Base-by-base conservation (phyloP, 2,888 invertebrate species). In the Tetramorium bicarinatum region DNA sequence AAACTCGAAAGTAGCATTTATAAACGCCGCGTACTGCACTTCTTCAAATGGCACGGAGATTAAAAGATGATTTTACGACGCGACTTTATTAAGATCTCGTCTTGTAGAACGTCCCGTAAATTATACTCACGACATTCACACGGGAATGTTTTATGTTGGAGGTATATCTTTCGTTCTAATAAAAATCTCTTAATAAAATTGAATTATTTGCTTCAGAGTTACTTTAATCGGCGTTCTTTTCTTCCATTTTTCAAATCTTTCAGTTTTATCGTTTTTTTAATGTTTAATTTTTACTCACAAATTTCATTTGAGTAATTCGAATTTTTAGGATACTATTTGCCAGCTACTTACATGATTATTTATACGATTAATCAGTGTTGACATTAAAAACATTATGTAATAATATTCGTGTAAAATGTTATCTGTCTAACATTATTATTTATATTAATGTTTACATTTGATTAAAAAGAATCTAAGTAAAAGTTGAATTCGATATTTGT, bases 1-100 rank as follows among this genome's bases (percentile, higher is more conserved):
- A 87, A 89, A 91, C 91, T 90, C 88, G 92, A 89, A 92, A 91
- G 91, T 91, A 87, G 88, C 90, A 81, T 91, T 91, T 88, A 89
- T 85, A 88, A 74, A 72, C 81, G 83, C 76, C 61, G 82, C 76
- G 75, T 85, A 79, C 61, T 34, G 79, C 82, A 85, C 87, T 91
- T 91, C 89, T 89, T 89, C 56, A 66, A 67, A 21, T 56, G 62
- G 72, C 82, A 69, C 81, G 72, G 72, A 54, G 72, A 87, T 85
- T 84, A 86, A 85, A 87, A 61, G 64, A 76, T 49, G n/a, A 44
- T 62, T 87, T 87, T 84, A 87, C 82, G 88, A 85, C 29, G 76
- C 34, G 71, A 64, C 34, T 62, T 87, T 87, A 90, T 90, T 85
- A 85, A 87, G 84, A 83, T 82, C 80, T 82, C 61, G 56, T 41